Base-by-base conservation (phyloP, 2,797 vertebrate genomes). In the Anisognathus igniventris region DNA sequence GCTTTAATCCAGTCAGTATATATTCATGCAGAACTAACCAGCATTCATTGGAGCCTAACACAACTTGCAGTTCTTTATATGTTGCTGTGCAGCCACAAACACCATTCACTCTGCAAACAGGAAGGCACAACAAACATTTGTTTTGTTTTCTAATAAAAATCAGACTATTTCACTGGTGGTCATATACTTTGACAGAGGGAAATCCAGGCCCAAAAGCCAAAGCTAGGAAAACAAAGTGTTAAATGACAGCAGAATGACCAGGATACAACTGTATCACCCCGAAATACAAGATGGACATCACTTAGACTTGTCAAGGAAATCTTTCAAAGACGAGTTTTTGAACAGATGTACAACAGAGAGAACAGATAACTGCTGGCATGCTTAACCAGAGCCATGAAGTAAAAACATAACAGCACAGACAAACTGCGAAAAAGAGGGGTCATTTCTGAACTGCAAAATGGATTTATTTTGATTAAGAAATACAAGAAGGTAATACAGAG, bases 391-490 rank as follows among this genome's bases (percentile, higher is more conserved):
- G 50, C 50, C 72, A 62, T 14, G 47, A 66, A 51, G 27, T 18
- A 53, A 70, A 92, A 84, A 81, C 60, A 67, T 19, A 65, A 65
- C 3, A 1, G 62, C n/a, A 62, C 0, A 0, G 72, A 81, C 81
- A 91, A 91, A 78, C 58, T 91, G 82, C 0, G 1, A 85, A 92
- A 93, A 77, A 75, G 35, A 86, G 10, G 62, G 73, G 75, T 62
- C 50, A 53, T 66, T 89, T 73, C 70, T 93, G 75, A 93, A 35
- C 85, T 73, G 80, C 67, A 91, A 89, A 87, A 93, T 31, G 71
- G 64, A 83, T 94, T 94, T 96, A 93, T 95, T 96, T 95, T 96
- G 84, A 93, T 95, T 91, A 91, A 90, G 96, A 96, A 97, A 97
- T 54, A 91, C 72, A 96, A 96, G 95, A 94, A 97, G 87, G 92